Evolutionary conservation across 2,113 vertebrate genomes (phyloP).

Genomic region (Siniperca knerii): DNA sequence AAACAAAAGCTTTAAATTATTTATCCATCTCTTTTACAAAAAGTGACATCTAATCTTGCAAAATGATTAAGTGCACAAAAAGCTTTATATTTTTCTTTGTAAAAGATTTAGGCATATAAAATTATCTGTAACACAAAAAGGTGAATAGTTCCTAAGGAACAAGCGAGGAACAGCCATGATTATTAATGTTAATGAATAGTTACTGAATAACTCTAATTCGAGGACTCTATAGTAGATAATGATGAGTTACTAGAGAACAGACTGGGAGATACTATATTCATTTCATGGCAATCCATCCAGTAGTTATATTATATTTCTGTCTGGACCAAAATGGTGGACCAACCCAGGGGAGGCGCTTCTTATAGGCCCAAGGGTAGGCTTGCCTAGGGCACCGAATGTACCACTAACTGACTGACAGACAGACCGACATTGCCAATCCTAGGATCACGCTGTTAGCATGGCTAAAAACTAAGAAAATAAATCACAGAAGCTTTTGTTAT

Average conservation of each 20-base stretch:
- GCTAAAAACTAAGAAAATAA: background rate
- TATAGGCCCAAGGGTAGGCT: no score
- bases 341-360: no score
- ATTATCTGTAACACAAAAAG: background rate
- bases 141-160: no score
- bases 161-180: background rate
- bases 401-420: no score
- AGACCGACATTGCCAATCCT: background rate
- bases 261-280: background rate
- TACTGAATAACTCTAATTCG: background rate
- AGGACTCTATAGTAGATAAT: constrained; percentile 3
- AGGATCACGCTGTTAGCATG: background rate
- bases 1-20: constrained; percentile 45
- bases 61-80: constrained; percentile 38
- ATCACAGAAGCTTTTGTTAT: background rate
- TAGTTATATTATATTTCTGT: background rate
- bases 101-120: constrained; percentile 3
- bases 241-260: background rate
- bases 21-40: constrained; percentile 47
- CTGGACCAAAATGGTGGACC: background rate
- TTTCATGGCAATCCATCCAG: background rate
- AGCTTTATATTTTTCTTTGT: constrained; percentile 17
- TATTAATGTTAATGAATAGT: background rate
- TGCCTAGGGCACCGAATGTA: no score
- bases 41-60: constrained; percentile 39